Evolutionary conservation across 2,113 vertebrate genomes (phyloP).

Genomic region (Pyxicephalus adspersus): DNA sequence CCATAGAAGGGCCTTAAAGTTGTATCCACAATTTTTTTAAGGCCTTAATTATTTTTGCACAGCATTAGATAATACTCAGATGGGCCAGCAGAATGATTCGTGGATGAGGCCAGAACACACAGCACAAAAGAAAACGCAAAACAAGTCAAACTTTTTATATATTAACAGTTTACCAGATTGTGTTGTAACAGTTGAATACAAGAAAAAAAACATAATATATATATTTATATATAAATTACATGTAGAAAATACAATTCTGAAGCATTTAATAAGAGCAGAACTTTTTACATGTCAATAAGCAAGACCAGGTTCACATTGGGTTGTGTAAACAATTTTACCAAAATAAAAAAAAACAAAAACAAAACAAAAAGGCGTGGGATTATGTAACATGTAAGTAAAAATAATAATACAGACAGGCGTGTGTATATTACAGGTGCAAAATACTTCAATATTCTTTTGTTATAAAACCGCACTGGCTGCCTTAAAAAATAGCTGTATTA

Average conservation of each 20-base stretch:
- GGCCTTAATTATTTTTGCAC: too few relatives aligned
- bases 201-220: conserved; percentile 40
- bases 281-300: conserved; percentile 55
- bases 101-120: too few relatives aligned
- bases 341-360: background rate
- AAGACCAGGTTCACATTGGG: conserved; percentile 53
- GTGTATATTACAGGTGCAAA: conserved; percentile 2
- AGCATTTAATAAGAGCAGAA: conserved; percentile 42
- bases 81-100: too few relatives aligned
- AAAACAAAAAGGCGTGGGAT: background rate
- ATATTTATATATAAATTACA: conserved; percentile 56
- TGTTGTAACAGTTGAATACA: conserved; percentile 54
- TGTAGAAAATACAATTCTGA: conserved; percentile 50
- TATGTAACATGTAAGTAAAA: conserved; percentile 31
- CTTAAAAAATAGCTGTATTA: conserved; percentile 12
- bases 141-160: background rate
- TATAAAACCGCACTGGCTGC: conserved; percentile 52
- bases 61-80: too few relatives aligned
- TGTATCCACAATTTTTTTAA: too few relatives aligned
- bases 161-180: conserved; percentile 34
- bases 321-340: conserved; percentile 51
- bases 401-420: background rate
- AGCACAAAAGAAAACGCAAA: background rate
- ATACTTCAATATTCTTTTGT: conserved; percentile 43
- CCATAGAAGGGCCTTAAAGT: too few relatives aligned